Base-by-base conservation (phyloP, 2,113 vertebrate species). In the Tamias sibiricus region DNA sequence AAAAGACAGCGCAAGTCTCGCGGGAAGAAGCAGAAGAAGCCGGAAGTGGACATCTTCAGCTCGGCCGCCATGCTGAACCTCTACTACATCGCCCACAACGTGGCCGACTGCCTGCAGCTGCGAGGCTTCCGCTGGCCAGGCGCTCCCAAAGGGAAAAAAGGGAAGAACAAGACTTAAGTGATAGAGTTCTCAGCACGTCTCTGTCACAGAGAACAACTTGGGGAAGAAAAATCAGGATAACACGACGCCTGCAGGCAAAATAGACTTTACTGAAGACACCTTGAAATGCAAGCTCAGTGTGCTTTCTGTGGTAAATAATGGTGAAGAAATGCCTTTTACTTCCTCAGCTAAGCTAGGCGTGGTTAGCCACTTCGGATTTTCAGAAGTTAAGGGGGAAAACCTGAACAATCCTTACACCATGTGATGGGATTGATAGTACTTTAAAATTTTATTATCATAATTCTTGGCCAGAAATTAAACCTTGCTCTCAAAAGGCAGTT, bases 51-150 rank as follows among this genome's bases (percentile, higher is more conserved):
- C 96, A 97, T 99, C 64, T 85, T 99, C 57, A 98, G 99, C 95
- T 98, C 99, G 0, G 99, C 98, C 0, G 99, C 99, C 91, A 99
- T 99, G 99, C 98, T 99, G 92, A 99, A 99, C 0, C 94, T 99
- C 16, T 99, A 99, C 98, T 99, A 99, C 97, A 98, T 99, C 17
- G 98, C 98, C 1, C 99, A 99, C 98, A 99, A 99, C 32, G 99
- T 98, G 0, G 87, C 98, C 0, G 98, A 99, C 97, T 99, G 98
- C 98, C 96, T 99, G 96, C 77, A 95, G 16, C 98, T 99, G 40
- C 98, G 99, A 1, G 99, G 99, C 77, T 99, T 99, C 91, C 96
- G 96, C 8, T 99, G 99, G 99, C 98, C 99, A 0, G 98, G 98
- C 0, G 96, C 98, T 2, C 87, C 95, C 0, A 99, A 99, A 80